Conservation (phyloP, 2,888 invertebrate genomes). For the Escarpia spicata region DNA sequence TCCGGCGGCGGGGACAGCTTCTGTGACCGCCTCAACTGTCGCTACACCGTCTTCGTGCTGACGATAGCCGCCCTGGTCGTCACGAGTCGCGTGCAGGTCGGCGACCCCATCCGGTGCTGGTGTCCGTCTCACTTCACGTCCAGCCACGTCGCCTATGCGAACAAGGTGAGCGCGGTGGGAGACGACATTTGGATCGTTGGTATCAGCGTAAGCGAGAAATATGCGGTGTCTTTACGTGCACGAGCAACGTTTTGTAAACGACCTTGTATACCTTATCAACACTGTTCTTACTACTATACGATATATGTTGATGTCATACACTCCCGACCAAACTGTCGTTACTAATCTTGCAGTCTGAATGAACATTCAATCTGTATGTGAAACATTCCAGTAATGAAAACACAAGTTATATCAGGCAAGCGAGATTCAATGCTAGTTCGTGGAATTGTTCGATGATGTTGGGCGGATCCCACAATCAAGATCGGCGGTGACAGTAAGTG, state of each 20-base stretch:
- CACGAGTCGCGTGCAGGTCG: constrained; percentile 37
- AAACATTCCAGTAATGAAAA: no score
- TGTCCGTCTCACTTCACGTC: constrained; percentile 42
- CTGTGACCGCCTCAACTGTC: constrained; percentile 43
- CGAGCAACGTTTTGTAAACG: background rate
- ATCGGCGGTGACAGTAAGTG: no score
- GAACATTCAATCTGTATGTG: no score
- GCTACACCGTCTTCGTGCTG: constrained; percentile 41
- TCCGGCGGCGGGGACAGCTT: constrained; percentile 43
- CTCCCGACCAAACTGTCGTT: no score
- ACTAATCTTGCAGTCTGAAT: no score
- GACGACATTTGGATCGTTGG: background rate
- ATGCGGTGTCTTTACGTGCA: background rate
- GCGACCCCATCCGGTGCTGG: constrained; percentile 44
- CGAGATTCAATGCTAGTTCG: no score
- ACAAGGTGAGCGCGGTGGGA: constrained; percentile 35
- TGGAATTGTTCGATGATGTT: no score
- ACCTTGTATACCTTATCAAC: no score
- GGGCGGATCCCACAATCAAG: no score
- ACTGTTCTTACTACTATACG: no score
- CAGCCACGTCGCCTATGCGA: constrained; percentile 41
- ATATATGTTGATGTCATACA: no score
- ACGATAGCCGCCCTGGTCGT: background rate
- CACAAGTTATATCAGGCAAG: no score
- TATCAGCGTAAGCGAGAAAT: background rate